These are phyloP conservation scores for Hycleus phaleratus DNA, from an alignment of 1,140 invertebrate genomes.

Conservation along the genomic window DNA sequence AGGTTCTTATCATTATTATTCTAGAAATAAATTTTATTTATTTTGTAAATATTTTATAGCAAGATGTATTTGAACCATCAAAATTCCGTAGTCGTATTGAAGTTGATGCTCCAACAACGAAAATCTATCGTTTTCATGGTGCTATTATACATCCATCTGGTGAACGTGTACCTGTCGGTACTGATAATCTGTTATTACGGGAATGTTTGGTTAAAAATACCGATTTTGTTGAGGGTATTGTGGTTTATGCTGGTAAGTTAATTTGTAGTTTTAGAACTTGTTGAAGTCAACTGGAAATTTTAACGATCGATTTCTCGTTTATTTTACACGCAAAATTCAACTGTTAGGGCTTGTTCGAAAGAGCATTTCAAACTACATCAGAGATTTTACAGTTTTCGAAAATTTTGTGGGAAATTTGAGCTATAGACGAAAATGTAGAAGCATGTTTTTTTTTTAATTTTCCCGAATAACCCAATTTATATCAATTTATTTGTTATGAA, in stretches of 20 bases:
- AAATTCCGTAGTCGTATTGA: constrained; percentile 80
- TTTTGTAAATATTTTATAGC: constrained; percentile 33
- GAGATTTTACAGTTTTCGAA: too few relatives aligned
- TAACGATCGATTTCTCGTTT: too few relatives aligned
- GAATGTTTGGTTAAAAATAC: constrained; percentile 93
- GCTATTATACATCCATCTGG: constrained; percentile 77
- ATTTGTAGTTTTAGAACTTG: neutral
- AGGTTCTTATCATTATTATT: constrained; percentile 40
- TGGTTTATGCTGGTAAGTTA: constrained; percentile 82
- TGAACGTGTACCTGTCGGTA: constrained; percentile 72
- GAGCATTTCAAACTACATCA: too few relatives aligned
- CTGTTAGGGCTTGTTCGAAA: too few relatives aligned
- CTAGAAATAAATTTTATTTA: neutral
- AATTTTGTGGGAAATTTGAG: too few relatives aligned
- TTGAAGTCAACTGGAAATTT: too few relatives aligned
- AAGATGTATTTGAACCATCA: constrained; percentile 65
- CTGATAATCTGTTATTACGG: constrained; percentile 87
- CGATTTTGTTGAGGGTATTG: constrained; percentile 90
- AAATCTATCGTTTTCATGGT: constrained; percentile 92
- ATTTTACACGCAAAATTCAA: too few relatives aligned
- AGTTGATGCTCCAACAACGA: constrained; percentile 89
- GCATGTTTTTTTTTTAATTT: too few relatives aligned
- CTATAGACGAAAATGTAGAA: too few relatives aligned
- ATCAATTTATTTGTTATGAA: too few relatives aligned
- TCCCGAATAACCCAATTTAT: too few relatives aligned